Conservation (phyloP, 2,888 invertebrate genomes). For the Polymixis lichenea region DNA sequence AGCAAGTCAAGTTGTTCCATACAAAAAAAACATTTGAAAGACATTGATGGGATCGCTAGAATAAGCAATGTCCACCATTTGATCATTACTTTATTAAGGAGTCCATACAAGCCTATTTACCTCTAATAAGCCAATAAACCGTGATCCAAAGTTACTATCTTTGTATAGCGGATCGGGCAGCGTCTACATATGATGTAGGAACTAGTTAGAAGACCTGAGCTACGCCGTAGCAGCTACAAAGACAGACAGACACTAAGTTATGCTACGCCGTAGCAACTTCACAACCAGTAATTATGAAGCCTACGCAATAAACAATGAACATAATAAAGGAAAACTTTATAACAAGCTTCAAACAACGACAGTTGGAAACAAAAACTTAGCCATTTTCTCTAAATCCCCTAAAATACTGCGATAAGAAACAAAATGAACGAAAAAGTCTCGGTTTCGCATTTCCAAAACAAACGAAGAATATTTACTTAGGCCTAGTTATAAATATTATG, state of each 20-base stretch:
- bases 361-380: slow-evolving; percentile 27
- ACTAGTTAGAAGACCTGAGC: background rate
- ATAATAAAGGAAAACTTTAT: background rate
- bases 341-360: slow-evolving; percentile 19
- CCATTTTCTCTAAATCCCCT: background rate
- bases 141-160: too few relatives aligned
- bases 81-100: background rate
- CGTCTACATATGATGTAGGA: background rate
- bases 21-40: background rate
- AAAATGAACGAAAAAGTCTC: slow-evolving; percentile 44
- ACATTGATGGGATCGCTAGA: background rate
- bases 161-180: background rate
- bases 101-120: background rate
- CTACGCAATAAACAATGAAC: background rate
- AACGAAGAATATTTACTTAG: slow-evolving; percentile 79
- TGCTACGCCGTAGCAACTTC: background rate
- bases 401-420: slow-evolving; percentile 38
- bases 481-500: slow-evolving; percentile 82
- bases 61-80: too few relatives aligned
- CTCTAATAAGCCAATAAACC: background rate
- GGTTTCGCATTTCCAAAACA: slow-evolving; percentile 58
- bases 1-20: background rate
- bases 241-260: background rate
- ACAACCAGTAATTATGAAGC: background rate
- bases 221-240: background rate